Percentiles rank a stretch among this genome's conserved stretches.
These are phyloP conservation scores for Caenorhabditis sp. DNA, from an alignment of 2,888 invertebrate species.

Conservation along the genomic window DNA sequence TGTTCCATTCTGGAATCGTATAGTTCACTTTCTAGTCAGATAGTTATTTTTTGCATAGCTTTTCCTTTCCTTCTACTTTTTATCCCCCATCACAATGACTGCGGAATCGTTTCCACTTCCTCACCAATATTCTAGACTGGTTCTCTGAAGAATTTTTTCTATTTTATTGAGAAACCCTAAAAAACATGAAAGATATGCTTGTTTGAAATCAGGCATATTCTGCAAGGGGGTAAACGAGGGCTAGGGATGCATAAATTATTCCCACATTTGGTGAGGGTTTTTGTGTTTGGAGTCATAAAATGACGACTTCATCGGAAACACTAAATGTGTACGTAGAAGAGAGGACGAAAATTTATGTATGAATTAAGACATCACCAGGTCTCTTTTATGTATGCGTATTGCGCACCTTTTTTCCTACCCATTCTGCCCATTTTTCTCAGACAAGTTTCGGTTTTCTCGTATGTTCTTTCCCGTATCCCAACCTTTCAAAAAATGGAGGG, in stretches of 20 bases:
- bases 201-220: constrained; percentile 19
- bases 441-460: constrained; percentile 27
- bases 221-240: neutral
- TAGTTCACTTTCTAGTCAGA: constrained; percentile 38
- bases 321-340: constrained; percentile 24
- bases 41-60: constrained; percentile 10
- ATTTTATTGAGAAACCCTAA: neutral
- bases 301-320: constrained; percentile 41
- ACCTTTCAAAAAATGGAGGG: neutral
- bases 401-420: constrained; percentile 28
- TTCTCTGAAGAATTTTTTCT: neutral
- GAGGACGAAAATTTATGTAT: constrained; percentile 45
- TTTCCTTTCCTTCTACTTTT: constrained; percentile 3
- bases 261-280: constrained; percentile 38
- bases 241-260: constrained; percentile 54
- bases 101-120: neutral
- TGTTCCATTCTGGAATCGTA: constrained; percentile 50
- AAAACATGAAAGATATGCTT: constrained; percentile 30
- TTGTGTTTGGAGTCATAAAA: constrained; percentile 42
- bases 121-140: constrained; percentile 34
- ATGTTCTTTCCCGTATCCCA: constrained; percentile 23
- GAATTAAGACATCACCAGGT: constrained; percentile 45
- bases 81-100: no score
- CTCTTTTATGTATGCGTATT: constrained; percentile 23
- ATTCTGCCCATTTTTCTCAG: neutral